Evolutionary conservation across 2,113 vertebrate genomes (phyloP).

Genomic region (Microtus oregoni): DNA sequence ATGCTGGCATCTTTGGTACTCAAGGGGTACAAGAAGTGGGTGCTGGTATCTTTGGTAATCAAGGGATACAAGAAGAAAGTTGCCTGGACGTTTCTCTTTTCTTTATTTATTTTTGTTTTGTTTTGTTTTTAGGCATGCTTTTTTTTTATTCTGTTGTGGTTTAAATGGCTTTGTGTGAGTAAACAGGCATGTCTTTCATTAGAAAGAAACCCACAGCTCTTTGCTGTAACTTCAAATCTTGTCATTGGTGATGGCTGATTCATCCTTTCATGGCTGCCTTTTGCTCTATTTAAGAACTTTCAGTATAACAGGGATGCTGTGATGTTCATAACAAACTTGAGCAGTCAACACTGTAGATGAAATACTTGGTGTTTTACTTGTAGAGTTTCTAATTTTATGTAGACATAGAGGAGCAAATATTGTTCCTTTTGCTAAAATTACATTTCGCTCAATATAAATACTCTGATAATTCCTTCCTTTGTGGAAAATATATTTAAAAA

Average conservation of each 20-base stretch:
- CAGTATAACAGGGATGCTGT: too few relatives aligned
- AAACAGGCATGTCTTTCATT: too few relatives aligned
- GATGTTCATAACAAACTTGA: not conserved
- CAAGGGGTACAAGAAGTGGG: not conserved
- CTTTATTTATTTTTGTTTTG: too few relatives aligned
- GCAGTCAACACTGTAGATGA: not conserved
- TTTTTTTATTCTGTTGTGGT: not conserved
- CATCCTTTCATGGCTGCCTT: not conserved
- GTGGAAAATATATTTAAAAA: not conserved
- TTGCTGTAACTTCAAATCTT: not conserved
- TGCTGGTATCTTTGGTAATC: too few relatives aligned
- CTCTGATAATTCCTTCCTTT: not conserved
- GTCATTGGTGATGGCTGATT: not conserved
- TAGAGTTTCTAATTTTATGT: constrained; percentile 37
- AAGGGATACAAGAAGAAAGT: not conserved
- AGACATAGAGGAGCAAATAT: not conserved
- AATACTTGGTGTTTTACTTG: not conserved
- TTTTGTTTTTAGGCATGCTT: not conserved
- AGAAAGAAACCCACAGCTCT: not conserved
- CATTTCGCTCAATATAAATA: constrained; percentile 2
- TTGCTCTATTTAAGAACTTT: not conserved
- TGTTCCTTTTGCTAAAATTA: not conserved
- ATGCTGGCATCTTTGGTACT: too few relatives aligned
- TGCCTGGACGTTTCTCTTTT: not conserved
- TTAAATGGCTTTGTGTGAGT: not conserved